Evolutionary conservation across 2,113 vertebrate genomes (phyloP).

Genomic region (Cisticola juncidis): DNA sequence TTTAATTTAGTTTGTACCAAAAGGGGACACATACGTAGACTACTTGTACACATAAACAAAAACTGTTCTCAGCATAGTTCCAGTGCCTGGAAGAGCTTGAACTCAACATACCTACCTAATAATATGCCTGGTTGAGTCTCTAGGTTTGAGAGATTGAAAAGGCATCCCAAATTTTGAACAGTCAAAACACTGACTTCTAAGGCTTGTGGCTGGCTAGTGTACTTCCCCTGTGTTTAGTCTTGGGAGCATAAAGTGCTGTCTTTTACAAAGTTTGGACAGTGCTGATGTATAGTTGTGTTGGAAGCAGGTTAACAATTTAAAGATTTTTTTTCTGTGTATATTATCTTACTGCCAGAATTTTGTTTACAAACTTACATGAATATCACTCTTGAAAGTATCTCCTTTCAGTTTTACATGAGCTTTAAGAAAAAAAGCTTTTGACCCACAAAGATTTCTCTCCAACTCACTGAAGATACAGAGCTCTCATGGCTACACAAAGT

Average conservation of each 20-base stretch:
- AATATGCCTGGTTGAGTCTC: neutral
- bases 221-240: neutral
- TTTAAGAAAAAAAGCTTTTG: neutral
- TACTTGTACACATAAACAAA: neutral
- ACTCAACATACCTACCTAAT: neutral
- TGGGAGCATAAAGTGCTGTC: neutral
- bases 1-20: constrained; percentile 2
- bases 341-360: neutral
- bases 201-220: neutral
- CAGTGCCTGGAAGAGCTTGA: neutral
- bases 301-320: neutral
- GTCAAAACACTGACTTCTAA: neutral
- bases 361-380: neutral
- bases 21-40: neutral
- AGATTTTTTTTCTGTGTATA: neutral
- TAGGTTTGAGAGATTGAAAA: neutral
- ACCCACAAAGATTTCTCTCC: neutral
- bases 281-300: neutral
- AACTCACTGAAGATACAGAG: neutral
- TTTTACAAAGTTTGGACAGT: neutral
- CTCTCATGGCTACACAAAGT: neutral
- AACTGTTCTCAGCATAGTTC: neutral
- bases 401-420: neutral
- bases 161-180: neutral
- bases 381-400: neutral